Base-by-base conservation (phyloP, 2,888 invertebrate species). In the Sylvicola cinctus region DNA sequence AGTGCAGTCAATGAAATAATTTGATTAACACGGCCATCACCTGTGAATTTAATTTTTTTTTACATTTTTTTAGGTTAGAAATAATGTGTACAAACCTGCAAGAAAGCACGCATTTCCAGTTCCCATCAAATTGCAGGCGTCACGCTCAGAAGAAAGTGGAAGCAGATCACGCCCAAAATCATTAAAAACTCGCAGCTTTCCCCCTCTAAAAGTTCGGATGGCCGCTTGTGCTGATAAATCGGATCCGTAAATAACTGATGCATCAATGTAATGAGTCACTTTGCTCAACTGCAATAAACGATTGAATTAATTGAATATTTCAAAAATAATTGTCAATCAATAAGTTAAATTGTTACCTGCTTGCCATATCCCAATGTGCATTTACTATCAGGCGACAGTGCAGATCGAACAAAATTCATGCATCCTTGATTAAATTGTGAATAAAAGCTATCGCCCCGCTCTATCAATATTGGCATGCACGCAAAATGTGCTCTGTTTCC, bases 1-100 rank as follows among this genome's bases (percentile, higher is more conserved):
- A 83, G 47, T 0, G 72, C 66, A 1, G 76, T 74, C 30, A 84
- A 58, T 0, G 78, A 74, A 7, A 80, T 70, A 44, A 79, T 72
- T 51, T 81, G 80, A 55, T 84, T 83, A 2, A 70, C 73, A 40
- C 81, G 69, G 4, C 65, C 65, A 48, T 84, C 84, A 10, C 83
- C 83, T 79, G 39, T 2, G 39, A 38, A 33, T 10, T 23, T 31
- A 31, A 31, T 11, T 25, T n/a, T n/a, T n/a, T n/a, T n/a, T n/a
- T n/a, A n/a, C n/a, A n/a, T n/a, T n/a, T n/a, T n/a, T n/a, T n/a
- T n/a, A n/a, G n/a, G n/a, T n/a, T n/a, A n/a, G n/a, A n/a, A n/a
- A n/a, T n/a, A n/a, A n/a, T n/a, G n/a, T n/a, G n/a, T n/a, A n/a
- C n/a, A n/a, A n/a, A 34, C 34, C 34, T 3, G 74, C 70, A 40